These are phyloP conservation scores for Tachysurus fulvidraco DNA, from an alignment of 2,113 vertebrate species.

Conservation along the genomic window DNA sequence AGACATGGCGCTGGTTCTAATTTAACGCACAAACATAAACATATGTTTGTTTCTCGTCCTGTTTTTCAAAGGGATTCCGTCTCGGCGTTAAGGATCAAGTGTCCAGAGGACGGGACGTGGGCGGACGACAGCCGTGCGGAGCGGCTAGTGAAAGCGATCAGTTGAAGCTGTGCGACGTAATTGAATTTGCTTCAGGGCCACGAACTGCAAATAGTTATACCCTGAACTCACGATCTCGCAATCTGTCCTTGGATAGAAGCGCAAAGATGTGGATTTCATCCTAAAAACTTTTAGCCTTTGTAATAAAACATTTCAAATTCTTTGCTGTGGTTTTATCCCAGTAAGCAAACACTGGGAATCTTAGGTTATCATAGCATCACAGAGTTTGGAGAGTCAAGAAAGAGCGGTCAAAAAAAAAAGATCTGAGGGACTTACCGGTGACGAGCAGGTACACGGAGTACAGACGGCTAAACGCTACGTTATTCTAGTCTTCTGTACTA, in stretches of 20 bases:
- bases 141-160: neutral
- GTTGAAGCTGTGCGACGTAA: neutral
- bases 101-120: neutral
- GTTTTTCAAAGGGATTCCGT: neutral
- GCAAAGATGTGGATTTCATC: neutral
- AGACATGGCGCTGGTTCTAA: neutral
- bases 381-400: neutral
- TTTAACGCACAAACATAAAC: neutral
- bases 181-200: neutral
- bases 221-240: neutral
- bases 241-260: neutral
- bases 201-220: neutral
- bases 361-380: conserved; percentile 2
- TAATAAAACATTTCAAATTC: neutral
- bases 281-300: neutral
- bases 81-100: neutral
- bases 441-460: conserved; percentile 40
- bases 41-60: neutral
- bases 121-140: neutral
- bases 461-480: neutral
- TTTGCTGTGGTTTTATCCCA: neutral
- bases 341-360: neutral
- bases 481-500: conserved; percentile 13
- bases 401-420: neutral
- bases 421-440: conserved; percentile 44